Base-by-base conservation (phyloP, 2,888 invertebrate genomes). In the Melanotus villosus region DNA sequence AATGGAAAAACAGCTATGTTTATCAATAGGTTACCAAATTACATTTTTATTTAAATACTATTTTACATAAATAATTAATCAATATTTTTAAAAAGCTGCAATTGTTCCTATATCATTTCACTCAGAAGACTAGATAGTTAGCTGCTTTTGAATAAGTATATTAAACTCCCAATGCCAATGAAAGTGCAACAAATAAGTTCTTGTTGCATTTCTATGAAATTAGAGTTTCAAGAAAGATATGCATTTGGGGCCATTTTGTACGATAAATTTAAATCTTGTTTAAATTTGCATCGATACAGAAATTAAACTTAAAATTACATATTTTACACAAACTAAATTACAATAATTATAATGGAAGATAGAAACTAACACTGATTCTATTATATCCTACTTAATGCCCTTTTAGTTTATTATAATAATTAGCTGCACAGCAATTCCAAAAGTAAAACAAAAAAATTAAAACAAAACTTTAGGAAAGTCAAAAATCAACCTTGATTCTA, bases 401-500 rank as follows among this genome's bases (percentile, higher is more conserved):
- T 60, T 47, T 60, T 14, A n/a, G 41, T 23, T 41, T 36, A 47
- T 47, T 47, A 30, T 18, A 23, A 52, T 38, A 45, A 59, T 43
- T 47, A 60, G 59, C 59, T 60, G 59, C 59, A 60, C 59, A 47
- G 16, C 14, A 41, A 16, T 6, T 19, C 6, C 9, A 12, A 52
- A 52, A 63, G 34, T 38, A 41, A 52, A 21, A 18, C 30, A 50
- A 62, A 60, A 34, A 36, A 50, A 34, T 50, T 50, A 45, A 63
- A 50, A 36, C 38, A 52, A 62, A 57, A 50, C 60, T 45, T 56
- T 9, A 34, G 43, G 19, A 38, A 56, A 41, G 12, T 45, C 43
- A 64, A 52, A 68, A 54, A 52, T 54, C 18, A 68, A 64, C 68
- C 59, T 59, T 43, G 64, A 68, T 64, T 58, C 64, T 64, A 68